These are phyloP conservation scores for Anolis sagrei DNA, from an alignment of 2,113 vertebrate species.

Conservation along the genomic window DNA sequence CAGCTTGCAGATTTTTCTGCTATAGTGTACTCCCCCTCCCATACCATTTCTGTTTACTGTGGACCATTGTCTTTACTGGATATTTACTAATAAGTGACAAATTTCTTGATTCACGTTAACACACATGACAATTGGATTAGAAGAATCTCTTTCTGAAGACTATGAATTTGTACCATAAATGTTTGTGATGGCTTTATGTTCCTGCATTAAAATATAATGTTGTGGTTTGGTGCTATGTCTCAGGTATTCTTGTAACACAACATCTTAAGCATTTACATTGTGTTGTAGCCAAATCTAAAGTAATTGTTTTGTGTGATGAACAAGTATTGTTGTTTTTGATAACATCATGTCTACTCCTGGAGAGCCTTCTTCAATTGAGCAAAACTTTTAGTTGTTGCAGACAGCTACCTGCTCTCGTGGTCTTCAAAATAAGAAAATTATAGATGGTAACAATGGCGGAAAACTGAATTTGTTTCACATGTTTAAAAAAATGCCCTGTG, in stretches of 20 bases:
- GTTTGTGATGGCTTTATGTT: background rate
- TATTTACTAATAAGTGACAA: background rate
- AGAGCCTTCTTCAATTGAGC: background rate
- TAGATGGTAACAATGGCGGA: background rate
- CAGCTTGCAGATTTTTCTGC: background rate
- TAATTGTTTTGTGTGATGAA: background rate
- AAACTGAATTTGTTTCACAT: background rate
- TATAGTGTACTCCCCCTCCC: background rate
- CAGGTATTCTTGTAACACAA: no score
- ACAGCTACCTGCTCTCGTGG: background rate
- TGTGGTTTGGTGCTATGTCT: background rate
- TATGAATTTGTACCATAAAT: background rate
- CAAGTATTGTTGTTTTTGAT: background rate
- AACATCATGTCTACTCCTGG: background rate
- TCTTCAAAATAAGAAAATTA: background rate
- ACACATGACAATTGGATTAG: background rate
- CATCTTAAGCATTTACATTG: background rate
- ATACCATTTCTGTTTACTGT: background rate
- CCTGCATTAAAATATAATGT: background rate
- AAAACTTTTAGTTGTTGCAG: background rate
- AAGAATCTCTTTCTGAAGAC: background rate
- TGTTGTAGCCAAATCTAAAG: background rate
- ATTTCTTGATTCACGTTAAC: background rate
- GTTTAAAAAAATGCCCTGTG: background rate
- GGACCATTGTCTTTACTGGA: background rate